These are phyloP conservation scores for Vanacampus margaritifer DNA, from an alignment of 2,113 vertebrate species.

Conservation along the genomic window DNA sequence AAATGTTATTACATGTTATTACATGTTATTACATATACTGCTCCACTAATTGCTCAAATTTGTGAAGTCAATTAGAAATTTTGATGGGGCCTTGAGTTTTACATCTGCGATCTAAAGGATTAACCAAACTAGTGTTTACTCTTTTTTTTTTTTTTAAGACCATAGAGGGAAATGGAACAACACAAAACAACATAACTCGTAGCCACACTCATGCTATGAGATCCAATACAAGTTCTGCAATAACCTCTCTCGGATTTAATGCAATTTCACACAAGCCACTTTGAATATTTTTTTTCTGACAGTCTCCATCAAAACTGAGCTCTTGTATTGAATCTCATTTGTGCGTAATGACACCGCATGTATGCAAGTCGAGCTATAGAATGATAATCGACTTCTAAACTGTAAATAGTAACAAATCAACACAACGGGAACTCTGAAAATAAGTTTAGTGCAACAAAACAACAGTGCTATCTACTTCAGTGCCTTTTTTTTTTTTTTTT, in stretches of 20 bases:
- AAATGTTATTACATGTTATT: too few relatives aligned
- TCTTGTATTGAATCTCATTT: background rate
- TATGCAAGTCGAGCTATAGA: background rate
- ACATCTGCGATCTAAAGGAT: too few relatives aligned
- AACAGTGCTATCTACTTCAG: slow-evolving; percentile 47
- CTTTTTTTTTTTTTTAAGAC: too few relatives aligned
- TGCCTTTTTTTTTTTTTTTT: slow-evolving; percentile 27
- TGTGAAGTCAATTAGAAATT: too few relatives aligned
- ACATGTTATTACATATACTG: too few relatives aligned
- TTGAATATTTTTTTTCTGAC: background rate
- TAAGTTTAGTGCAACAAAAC: slow-evolving; percentile 31
- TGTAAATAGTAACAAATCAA: background rate
- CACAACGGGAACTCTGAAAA: slow-evolving; percentile 15
- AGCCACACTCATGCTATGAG: background rate
- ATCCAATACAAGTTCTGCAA: background rate
- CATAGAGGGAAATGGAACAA: too few relatives aligned
- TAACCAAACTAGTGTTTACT: too few relatives aligned
- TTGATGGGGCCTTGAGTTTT: too few relatives aligned
- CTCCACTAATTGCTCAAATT: too few relatives aligned
- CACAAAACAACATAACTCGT: too few relatives aligned
- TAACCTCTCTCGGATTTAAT: slow-evolving; percentile 6
- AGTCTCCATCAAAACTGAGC: background rate
- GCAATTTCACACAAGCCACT: background rate
- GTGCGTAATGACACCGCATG: background rate
- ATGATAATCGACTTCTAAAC: background rate